Conservation (phyloP, 2,888 invertebrate genomes). For the Oegoconia quadripuncta region DNA sequence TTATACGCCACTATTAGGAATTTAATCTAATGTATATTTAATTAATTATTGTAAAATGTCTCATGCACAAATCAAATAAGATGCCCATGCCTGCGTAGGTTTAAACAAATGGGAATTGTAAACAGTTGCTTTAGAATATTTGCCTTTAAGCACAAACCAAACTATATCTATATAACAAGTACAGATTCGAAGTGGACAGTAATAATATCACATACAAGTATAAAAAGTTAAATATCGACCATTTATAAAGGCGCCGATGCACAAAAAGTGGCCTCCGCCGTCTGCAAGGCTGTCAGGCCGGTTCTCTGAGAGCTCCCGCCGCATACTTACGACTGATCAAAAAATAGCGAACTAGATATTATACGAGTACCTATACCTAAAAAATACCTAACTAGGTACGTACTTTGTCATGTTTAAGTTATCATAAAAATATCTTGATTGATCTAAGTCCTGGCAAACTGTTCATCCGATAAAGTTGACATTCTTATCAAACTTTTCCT, state of each 20-base stretch:
- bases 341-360: background rate
- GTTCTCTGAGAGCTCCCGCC: constrained; percentile 38
- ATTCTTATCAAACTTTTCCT: background rate
- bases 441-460: background rate
- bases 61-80: too few relatives aligned
- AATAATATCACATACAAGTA: background rate
- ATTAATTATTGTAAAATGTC: too few relatives aligned
- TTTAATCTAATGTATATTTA: too few relatives aligned
- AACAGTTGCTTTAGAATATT: background rate
- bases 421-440: background rate
- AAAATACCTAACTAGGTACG: too few relatives aligned
- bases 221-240: constrained; percentile 16
- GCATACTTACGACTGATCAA: constrained; percentile 26
- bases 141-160: background rate
- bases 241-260: constrained; percentile 30
- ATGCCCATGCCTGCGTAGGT: too few relatives aligned
- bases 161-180: too few relatives aligned
- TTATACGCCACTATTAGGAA: constrained; percentile 42
- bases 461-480: background rate
- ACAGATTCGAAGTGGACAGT: background rate
- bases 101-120: too few relatives aligned
- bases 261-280: constrained; percentile 55
- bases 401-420: too few relatives aligned
- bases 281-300: constrained; percentile 55
- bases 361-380: too few relatives aligned